Evolutionary conservation across 2,113 vertebrate genomes (phyloP), one percentile per base, ranked within the genome.

Genomic region (Heteronetta atricapilla): DNA sequence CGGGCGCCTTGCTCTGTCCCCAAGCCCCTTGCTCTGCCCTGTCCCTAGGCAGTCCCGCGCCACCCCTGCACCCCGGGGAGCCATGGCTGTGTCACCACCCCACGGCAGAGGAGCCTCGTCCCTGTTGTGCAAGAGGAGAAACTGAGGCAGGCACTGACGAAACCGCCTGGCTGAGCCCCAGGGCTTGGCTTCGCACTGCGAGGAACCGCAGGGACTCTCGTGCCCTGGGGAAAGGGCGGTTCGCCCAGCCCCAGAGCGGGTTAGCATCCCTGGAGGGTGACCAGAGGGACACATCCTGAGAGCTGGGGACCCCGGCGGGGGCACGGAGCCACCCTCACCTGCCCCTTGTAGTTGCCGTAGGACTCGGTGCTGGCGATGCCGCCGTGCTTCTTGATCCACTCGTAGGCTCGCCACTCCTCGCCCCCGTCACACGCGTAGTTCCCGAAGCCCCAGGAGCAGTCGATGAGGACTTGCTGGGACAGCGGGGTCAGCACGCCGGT

Each of bases 381-480:
- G 1, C 98, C 98, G 8, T 98, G 98, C 48, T 98, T 98, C 97
- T 98, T 98, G 87, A 98, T 98, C 98, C 98, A 98, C 92, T 98
- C 98, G 9, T 97, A 99, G 1, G 95, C 98, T 63, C 98, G 89
- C 98, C 98, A 98, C 93, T 99, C 98, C 96, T 98, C 98, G 0
- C 98, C 98, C 11, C 98, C 98, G 0, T 98, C 98, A 3, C 98
- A 99, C 67, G 97, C 98, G 2, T 98, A 97, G 66, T 99, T 99
- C 38, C 98, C 98, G 0, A 99, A 99, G 76, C 98, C 98, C 98
- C 97, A 98, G 70, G 98, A 98, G 82, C 98, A 99, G 95, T 98
- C 98, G 3, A 98, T 97, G 92, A 99, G 96, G 93, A 98, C 98
- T 97, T 99, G 98, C 79, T 99, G 98, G 73, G 98, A 98, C 77